These are phyloP conservation scores for Lepilemur ruficaudatus DNA, from an alignment of 2,797 vertebrate genomes.

Conservation along the genomic window DNA sequence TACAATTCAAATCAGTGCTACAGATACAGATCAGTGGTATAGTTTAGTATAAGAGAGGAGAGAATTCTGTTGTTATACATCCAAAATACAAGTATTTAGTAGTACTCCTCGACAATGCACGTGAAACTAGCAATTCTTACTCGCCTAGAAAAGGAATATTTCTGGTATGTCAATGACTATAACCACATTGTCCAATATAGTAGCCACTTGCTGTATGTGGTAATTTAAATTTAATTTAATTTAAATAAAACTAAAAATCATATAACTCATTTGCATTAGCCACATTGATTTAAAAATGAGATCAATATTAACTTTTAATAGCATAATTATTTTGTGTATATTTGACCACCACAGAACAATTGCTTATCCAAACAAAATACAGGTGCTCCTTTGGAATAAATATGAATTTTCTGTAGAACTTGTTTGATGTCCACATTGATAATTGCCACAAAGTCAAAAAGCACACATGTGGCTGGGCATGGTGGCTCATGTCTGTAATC, in stretches of 20 bases:
- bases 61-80: not conserved
- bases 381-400: not conserved
- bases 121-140: not conserved
- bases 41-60: not conserved
- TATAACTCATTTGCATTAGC: not conserved
- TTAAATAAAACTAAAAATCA: not conserved
- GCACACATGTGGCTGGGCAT: not conserved
- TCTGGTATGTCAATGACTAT: not conserved
- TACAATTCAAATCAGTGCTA: not conserved
- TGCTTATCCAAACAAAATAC: not conserved
- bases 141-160: not conserved
- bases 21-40: not conserved
- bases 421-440: not conserved
- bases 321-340: not conserved
- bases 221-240: not conserved
- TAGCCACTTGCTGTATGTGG: not conserved
- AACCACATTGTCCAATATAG: not conserved
- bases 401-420: not conserved
- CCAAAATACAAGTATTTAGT: not conserved
- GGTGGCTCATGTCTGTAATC: too few species aligned
- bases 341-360: not conserved
- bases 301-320: not conserved
- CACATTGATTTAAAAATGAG: not conserved
- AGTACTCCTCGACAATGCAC: not conserved
- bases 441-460: not conserved